A percentile compares a stretch with the other conserved stretches of the same genome.
Conservation (phyloP, 2,113 vertebrate species). For the Prinia subflava region DNA sequence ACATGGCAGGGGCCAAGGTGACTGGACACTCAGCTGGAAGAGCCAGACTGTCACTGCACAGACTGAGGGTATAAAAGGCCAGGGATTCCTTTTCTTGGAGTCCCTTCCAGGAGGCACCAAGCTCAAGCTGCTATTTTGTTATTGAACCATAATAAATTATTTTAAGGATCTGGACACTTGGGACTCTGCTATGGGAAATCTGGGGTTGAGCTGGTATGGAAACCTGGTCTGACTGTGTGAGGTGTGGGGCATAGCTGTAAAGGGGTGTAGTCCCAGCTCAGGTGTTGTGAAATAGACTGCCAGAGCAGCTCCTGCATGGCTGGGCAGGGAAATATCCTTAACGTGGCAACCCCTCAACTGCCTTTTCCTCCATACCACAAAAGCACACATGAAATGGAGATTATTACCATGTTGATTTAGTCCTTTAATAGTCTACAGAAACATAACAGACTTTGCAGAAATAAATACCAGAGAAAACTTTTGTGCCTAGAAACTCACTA, state of each 20-base stretch:
- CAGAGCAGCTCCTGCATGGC: background rate
- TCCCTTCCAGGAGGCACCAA: background rate
- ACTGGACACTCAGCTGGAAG: background rate
- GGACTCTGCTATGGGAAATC: background rate
- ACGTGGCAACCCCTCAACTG: background rate
- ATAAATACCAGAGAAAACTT: background rate
- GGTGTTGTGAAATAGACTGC: too few relatives aligned
- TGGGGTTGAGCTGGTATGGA: too few relatives aligned
- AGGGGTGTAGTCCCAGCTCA: background rate
- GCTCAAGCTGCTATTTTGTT: background rate
- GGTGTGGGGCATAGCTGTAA: background rate
- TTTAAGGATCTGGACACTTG: background rate
- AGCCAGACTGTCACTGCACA: background rate
- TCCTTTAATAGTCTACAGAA: background rate
- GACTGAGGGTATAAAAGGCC: background rate
- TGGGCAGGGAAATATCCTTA: background rate
- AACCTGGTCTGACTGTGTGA: accelerated
- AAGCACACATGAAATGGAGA: background rate
- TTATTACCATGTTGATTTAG: background rate
- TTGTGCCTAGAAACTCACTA: background rate
- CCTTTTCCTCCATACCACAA: background rate
- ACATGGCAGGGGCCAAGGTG: background rate
- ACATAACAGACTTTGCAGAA: background rate
- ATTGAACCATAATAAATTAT: background rate
- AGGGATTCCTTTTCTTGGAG: background rate